Evolutionary conservation across 2,888 invertebrate species (phyloP).

Genomic region (Hyppa rectilinea): DNA sequence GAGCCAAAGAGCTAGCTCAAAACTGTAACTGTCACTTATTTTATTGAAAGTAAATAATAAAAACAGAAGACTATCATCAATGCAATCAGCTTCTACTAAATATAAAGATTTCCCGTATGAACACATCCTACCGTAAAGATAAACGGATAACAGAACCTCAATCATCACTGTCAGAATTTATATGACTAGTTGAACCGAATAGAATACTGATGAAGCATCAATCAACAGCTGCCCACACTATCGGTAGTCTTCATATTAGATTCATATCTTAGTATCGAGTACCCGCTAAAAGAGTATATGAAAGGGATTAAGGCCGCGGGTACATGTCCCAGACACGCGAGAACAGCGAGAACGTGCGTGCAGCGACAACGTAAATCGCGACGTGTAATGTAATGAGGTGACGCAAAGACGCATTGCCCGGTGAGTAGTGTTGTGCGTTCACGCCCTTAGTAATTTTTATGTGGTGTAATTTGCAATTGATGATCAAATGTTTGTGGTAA

Average conservation of each 20-base stretch:
- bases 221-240: constrained; percentile 58
- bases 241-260: constrained; percentile 63
- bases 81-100: constrained; percentile 21
- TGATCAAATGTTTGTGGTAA: constrained; percentile 33
- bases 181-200: constrained; percentile 46
- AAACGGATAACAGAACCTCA: constrained; percentile 44
- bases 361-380: constrained; percentile 77
- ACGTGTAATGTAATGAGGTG: constrained; percentile 82
- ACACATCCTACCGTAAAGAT: constrained; percentile 38
- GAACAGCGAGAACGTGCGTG: constrained; percentile 76
- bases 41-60: not conserved
- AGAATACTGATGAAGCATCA: constrained; percentile 63
- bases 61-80: not conserved
- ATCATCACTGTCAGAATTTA: constrained; percentile 48
- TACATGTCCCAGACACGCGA: constrained; percentile 59
- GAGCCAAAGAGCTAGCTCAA: constrained; percentile 1
- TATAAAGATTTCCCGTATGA: constrained; percentile 23
- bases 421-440: constrained; percentile 71
- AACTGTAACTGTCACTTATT: not conserved
- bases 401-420: constrained; percentile 69
- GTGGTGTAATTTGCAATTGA: constrained; percentile 60
- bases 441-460: constrained; percentile 72
- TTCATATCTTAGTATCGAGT: constrained; percentile 58
- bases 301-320: constrained; percentile 51
- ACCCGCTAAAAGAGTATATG: constrained; percentile 63